Percentiles rank a stretch among this genome's conserved stretches.
These are phyloP conservation scores for Myotis davidii DNA, from an alignment of 2,113 vertebrate species.

Conservation along the genomic window DNA sequence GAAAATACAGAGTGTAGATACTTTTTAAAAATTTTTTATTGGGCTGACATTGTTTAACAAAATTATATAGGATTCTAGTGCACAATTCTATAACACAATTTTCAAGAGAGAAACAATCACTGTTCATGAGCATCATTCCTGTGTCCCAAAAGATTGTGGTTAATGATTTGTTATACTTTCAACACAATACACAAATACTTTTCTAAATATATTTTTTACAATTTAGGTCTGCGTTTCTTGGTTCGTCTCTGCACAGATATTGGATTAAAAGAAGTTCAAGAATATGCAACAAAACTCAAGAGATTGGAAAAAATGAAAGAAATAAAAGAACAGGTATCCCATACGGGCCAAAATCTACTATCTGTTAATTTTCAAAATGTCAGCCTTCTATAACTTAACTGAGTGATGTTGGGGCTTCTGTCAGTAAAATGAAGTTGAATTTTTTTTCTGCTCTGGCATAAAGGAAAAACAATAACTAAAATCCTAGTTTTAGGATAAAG, in stretches of 20 bases:
- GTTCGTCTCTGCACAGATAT: conserved; percentile 96
- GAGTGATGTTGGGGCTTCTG: not conserved
- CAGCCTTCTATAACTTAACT: conserved; percentile 30
- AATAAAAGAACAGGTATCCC: conserved; percentile 93
- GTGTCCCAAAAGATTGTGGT: not conserved
- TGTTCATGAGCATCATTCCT: not conserved
- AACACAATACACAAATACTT: not conserved
- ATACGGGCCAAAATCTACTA: conserved; percentile 19
- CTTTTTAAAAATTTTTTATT: not conserved
- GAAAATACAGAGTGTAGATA: not conserved
- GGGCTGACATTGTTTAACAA: not conserved
- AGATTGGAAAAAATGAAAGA: conserved; percentile 97
- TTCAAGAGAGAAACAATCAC: not conserved
- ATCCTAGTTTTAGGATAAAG: conserved; percentile 28
- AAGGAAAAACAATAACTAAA: not conserved
- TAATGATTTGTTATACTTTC: not conserved
- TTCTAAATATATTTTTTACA: conserved; percentile 54
- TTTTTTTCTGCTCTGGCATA: not conserved
- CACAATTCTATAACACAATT: not conserved
- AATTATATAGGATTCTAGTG: not conserved
- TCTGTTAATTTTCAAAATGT: conserved; percentile 60
- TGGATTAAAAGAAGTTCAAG: conserved; percentile 95
- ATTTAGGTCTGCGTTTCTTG: conserved; percentile 92
- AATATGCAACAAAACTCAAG: conserved; percentile 95
- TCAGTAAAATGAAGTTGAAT: not conserved